Percentiles rank a stretch among this genome's conserved stretches.
phyloP scores from a whole-genome alignment of 2,113 vertebrate genomes.

The Vireo altiloquus region DNA sequence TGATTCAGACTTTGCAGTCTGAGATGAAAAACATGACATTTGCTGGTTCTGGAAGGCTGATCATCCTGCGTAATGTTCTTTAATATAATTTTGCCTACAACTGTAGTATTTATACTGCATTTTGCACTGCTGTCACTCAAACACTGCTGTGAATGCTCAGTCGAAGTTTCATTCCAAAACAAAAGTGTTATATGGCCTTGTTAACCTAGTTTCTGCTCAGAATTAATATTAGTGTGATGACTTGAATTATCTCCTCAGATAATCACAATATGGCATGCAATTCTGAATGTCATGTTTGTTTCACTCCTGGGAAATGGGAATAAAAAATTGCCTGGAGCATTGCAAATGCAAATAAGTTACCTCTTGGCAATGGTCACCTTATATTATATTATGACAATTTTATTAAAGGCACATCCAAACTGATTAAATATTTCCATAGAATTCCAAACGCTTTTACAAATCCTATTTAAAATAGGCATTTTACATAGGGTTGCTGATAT shows the following conservation, averaged over 20 bases:
- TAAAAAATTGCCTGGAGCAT: constrained; percentile 6
- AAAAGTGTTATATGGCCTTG: neutral
- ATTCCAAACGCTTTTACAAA: neutral
- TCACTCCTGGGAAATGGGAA: constrained; percentile 27
- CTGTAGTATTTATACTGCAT: neutral
- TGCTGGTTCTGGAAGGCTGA: neutral
- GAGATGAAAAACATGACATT: neutral
- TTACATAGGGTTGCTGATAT: neutral
- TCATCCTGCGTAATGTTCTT: neutral
- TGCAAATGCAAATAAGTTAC: neutral
- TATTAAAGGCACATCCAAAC: neutral
- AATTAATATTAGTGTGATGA: constrained; percentile 13
- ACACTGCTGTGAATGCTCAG: neutral
- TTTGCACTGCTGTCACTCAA: neutral
- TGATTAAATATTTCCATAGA: neutral
- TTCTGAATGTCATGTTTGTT: constrained; percentile 36
- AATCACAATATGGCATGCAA: constrained; percentile 1
- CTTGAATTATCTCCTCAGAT: constrained; percentile 14
- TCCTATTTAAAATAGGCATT: neutral
- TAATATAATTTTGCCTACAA: neutral
- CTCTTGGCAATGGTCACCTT: neutral
- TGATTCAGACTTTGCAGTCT: neutral
- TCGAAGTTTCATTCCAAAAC: neutral
- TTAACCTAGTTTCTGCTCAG: constrained; percentile 18
- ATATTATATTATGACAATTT: neutral